Evolutionary conservation across 37 sponge, comb jelly and placozoan species (phyloP).

Genomic region (Cliona cf. orientalis): DNA sequence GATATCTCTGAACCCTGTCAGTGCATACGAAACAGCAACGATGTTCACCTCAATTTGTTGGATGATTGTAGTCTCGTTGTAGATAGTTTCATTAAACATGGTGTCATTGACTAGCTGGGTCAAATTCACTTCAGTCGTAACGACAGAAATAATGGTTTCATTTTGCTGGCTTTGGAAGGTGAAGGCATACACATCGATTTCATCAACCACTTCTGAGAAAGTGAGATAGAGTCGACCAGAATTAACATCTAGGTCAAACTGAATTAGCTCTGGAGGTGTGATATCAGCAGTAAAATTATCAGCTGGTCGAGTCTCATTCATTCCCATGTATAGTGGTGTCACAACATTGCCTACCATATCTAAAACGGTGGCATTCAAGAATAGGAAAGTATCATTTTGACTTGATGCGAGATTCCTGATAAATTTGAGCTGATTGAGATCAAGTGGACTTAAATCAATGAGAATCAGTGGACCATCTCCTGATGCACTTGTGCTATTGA

Average conservation of each 20-base stretch:
- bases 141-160: too few species aligned
- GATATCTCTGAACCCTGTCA: constrained; percentile 35
- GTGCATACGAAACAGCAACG: too few species aligned
- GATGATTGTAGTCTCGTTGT: too few species aligned
- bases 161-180: constrained; percentile 46
- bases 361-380: constrained; percentile 47
- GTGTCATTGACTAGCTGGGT: too few species aligned
- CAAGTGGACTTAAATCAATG: constrained; percentile 53
- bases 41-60: too few species aligned
- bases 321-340: constrained; percentile 62
- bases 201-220: constrained; percentile 87
- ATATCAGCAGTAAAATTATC: constrained; percentile 57
- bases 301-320: constrained; percentile 65
- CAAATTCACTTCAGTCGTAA: constrained; percentile 37
- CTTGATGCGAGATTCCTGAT: constrained; percentile 60
- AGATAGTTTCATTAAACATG: not conserved
- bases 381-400: constrained; percentile 64
- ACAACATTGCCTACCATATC: constrained; percentile 90
- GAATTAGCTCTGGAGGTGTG: constrained; percentile 55
- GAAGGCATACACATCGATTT: constrained; percentile 41
- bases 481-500: constrained; percentile 55
- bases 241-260: constrained; percentile 80
- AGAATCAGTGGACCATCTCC: constrained; percentile 68
- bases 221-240: constrained; percentile 70
- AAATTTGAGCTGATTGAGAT: constrained; percentile 87